These are phyloP conservation scores for Glossophaga mutica DNA, from an alignment of 2,797 vertebrate genomes.

Conservation along the genomic window DNA sequence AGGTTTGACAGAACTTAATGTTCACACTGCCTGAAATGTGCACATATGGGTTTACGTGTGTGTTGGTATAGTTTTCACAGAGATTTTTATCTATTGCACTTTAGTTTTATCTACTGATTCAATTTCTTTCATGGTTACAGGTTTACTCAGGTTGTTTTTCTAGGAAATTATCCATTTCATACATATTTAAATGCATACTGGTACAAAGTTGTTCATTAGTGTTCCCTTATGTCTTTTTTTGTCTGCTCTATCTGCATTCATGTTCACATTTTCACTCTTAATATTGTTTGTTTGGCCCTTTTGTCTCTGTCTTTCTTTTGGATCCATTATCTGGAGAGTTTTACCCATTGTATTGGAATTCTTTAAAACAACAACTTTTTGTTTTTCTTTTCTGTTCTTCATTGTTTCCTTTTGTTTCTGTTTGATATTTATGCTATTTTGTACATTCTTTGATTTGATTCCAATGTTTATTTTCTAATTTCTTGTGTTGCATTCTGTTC, in stretches of 20 bases:
- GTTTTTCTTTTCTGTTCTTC: background rate
- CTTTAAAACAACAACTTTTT: background rate
- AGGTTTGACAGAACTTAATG: background rate
- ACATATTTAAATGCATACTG: background rate
- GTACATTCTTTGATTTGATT: background rate
- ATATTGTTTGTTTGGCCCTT: background rate
- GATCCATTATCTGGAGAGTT: background rate
- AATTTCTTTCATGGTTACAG: too few species aligned
- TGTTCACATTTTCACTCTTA: background rate
- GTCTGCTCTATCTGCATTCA: background rate
- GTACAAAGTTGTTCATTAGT: background rate
- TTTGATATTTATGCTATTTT: background rate
- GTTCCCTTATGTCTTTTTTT: background rate
- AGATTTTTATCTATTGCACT: background rate
- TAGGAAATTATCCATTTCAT: background rate
- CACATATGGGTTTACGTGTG: background rate
- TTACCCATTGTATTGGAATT: background rate
- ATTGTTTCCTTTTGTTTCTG: background rate
- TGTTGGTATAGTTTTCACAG: background rate
- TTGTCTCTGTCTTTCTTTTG: background rate
- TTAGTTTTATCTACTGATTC: background rate
- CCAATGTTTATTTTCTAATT: background rate
- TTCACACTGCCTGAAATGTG: background rate
- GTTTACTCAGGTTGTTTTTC: too few species aligned
- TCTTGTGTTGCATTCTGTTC: background rate